Percentiles rank a stretch among this genome's conserved stretches.
These are phyloP conservation scores for Nasalis larvatus DNA, from an alignment of 2,113 vertebrate species.

Conservation along the genomic window DNA sequence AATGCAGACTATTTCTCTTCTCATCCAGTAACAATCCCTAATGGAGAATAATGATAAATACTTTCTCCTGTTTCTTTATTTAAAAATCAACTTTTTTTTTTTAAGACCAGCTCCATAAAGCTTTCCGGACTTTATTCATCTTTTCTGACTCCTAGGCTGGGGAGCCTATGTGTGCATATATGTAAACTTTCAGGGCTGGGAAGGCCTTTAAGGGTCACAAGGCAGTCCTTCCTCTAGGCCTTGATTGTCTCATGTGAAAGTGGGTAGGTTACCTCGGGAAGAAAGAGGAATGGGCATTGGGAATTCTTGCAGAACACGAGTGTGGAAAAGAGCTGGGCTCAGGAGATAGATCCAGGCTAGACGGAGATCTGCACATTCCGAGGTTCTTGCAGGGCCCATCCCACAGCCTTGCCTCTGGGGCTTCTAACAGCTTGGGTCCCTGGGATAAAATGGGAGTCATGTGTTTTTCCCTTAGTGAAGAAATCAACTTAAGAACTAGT, in stretches of 20 bases:
- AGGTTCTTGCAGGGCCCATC: background rate
- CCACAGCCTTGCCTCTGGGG: background rate
- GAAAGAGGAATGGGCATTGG: rapidly evolving
- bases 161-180: background rate
- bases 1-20: background rate
- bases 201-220: background rate
- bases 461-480: background rate
- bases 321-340: background rate
- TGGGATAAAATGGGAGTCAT: background rate
- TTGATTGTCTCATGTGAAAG: background rate
- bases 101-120: background rate
- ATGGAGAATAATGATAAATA: background rate
- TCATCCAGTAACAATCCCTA: too few species aligned
- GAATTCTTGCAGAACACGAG: rapidly evolving
- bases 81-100: background rate
- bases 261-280: too few species aligned
- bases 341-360: too few species aligned
- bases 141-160: background rate
- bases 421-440: background rate
- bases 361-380: too few species aligned
- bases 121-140: background rate
- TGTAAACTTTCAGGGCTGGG: background rate
- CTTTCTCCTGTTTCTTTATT: background rate
- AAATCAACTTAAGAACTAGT: constrained; percentile 12
- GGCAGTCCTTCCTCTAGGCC: background rate